Base-by-base conservation (phyloP, 1,140 invertebrate species). In the Tetragnatha versicolor region DNA sequence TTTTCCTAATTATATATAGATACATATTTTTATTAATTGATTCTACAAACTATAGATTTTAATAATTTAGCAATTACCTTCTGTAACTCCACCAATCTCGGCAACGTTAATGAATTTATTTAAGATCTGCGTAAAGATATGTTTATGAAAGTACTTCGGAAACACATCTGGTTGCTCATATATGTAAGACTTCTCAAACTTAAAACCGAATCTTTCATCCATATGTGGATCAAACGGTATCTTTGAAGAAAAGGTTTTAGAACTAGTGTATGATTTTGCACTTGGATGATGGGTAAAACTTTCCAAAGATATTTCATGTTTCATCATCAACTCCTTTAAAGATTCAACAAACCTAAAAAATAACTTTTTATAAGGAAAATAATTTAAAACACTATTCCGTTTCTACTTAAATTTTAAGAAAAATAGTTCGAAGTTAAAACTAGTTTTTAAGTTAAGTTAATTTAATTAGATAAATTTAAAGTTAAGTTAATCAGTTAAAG, bases 61-160 rank as follows among this genome's bases (percentile, higher is more conserved):
- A 42, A 17, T 42, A 42, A 9, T 42, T 42, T 42, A 42, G 7
- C 17, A 20, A 9, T 61, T 63, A 76, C 72, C 58, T 63, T 76
- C 58, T 49, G 49, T 49, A 76, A 63, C 22, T 25, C 25, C 39
- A 17, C 31, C 60, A 6, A 22, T 4, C 37, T 63, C 10, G 22
- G 51, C 47, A 7, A 35, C 4, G 25, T 20, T n/a, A 1, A 76
- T 22, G 7, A 76, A 14, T 12, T 76, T 47, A 22, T 37, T 49
- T 5, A 76, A 76, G 3, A 22, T n/a, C 53, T 76, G 22, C 2
- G 53, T 7, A 3, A 12, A 17, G 0, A 51, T 6, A 5, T 76
- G 33, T 3, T 20, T 25, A 0, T 37, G n/a, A 17, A 63, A 35
- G 29, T 47, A 63, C 17, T n/a, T 27, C 9, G 72, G 72, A 37